Base-by-base conservation (phyloP, 1,140 invertebrate genomes). In the Calosoma granatense region DNA sequence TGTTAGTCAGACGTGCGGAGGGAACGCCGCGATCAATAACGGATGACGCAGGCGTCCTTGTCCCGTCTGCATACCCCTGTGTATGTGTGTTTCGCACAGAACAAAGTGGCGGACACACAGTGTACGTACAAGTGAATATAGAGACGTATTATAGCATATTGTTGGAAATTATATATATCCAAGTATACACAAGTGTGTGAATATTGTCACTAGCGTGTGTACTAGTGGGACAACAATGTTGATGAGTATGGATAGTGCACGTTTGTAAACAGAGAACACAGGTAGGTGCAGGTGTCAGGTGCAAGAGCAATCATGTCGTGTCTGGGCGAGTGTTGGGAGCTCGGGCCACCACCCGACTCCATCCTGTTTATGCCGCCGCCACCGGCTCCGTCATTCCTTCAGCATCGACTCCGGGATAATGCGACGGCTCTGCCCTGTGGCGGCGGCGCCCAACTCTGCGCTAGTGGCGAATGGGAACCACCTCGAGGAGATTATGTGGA, bases 341-440 rank as follows among this genome's bases (percentile, higher is more conserved):
- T 87, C 17, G 86, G 84, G 4, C 87, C 88, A n/a, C 87, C 88
- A 12, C 87, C 87, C 1, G 84, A 89, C 66, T 83, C 79, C 52
- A 89, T 90, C 60, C 70, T 88, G 51, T 83, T 82, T 59, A 81
- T 90, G 72, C 87, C 88, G n/a, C 88, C 87, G 22, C 88, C 87
- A 1, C 88, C 87, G 1, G 74, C 88, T 59, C 87, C 87, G 3
- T 76, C 81, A 1, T 87, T 87, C 71, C 70, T 90, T 23, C 77
- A 83, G 55, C 74, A 60, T 61, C 72, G 63, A 59, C 63, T 60
- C 60, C 71, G 56, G 56, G 69, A 60, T 69, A 79, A 81, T 53
- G 74, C 74, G 60, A 75, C 80, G 20, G 78, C 80, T 0, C 77
- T 75, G 17, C 75, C 76, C 0, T 80, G 78, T 64, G 71, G 77